phyloP scores from a whole-genome alignment of 1,140 invertebrate species.

The Oppia nitens region DNA sequence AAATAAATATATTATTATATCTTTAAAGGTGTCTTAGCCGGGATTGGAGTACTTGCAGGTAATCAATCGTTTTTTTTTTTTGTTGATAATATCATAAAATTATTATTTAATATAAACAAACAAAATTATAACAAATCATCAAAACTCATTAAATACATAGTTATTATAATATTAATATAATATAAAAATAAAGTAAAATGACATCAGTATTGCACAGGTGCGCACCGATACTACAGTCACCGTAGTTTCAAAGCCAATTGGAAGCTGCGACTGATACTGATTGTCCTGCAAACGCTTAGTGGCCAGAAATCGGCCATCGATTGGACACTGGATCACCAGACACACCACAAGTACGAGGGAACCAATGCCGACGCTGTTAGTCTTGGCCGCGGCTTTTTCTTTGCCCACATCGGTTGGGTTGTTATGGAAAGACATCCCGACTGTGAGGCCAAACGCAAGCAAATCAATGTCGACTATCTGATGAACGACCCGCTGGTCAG shows the following conservation, averaged over 20 bases:
- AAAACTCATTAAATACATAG: too few relatives aligned
- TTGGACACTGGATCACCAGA: constrained; percentile 82
- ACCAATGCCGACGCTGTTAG: constrained; percentile 90
- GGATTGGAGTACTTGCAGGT: background rate
- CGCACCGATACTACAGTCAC: constrained; percentile 38
- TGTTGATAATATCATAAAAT: too few relatives aligned
- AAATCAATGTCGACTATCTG: constrained; percentile 71
- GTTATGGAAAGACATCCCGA: constrained; percentile 69
- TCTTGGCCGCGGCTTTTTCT: constrained; percentile 90
- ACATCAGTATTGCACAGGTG: too few relatives aligned
- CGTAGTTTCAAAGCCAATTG: constrained; percentile 36
- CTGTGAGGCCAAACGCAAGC: constrained; percentile 65
- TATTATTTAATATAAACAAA: too few relatives aligned
- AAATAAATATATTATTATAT: too few relatives aligned
- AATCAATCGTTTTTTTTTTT: too few relatives aligned
- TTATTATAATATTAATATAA: too few relatives aligned
- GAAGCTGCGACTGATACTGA: constrained; percentile 32
- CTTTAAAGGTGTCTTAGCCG: background rate
- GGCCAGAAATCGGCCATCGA: constrained; percentile 82
- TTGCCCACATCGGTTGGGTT: constrained; percentile 87
- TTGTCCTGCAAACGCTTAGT: constrained; percentile 53
- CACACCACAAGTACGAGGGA: constrained; percentile 91
- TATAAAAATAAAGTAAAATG: too few relatives aligned
- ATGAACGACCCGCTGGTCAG: constrained; percentile 57
- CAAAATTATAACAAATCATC: too few relatives aligned